A percentile compares a stretch with the other conserved stretches of the same genome.
These are phyloP conservation scores for Yponomeuta sedellus DNA, from an alignment of 2,888 invertebrate genomes.

Conservation along the genomic window DNA sequence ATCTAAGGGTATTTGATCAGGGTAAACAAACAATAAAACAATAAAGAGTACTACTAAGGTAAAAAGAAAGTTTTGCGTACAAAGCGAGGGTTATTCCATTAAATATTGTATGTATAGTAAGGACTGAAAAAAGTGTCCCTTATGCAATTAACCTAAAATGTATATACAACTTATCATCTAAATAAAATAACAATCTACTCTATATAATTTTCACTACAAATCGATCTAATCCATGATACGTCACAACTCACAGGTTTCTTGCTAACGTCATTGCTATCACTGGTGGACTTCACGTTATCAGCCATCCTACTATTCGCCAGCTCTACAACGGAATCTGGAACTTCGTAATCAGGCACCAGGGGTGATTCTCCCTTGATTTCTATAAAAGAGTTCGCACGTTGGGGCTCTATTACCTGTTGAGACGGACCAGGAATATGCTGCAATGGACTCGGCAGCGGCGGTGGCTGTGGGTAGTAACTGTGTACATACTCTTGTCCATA, in stretches of 20 bases:
- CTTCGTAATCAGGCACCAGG: background rate
- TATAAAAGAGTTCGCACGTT: background rate
- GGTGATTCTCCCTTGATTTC: background rate
- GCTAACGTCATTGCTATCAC: background rate
- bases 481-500: conserved; percentile 29
- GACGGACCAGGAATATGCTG: conserved; percentile 16
- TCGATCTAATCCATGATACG: conserved; percentile 48
- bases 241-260: conserved; percentile 35
- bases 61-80: no score
- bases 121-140: no score
- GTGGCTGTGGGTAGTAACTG: conserved; percentile 28
- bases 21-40: no score
- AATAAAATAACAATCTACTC: conserved; percentile 21
- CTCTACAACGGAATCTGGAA: background rate
- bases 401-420: background rate
- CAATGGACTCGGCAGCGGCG: conserved; percentile 30
- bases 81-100: no score
- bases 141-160: background rate
- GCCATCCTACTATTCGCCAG: background rate
- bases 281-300: background rate
- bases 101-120: no score
- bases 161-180: background rate
- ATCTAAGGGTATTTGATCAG: no score
- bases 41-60: no score
- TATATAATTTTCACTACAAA: conserved; percentile 40